Evolutionary conservation across 2,113 vertebrate species (phyloP).

Genomic region (Rissa tridactyla): DNA sequence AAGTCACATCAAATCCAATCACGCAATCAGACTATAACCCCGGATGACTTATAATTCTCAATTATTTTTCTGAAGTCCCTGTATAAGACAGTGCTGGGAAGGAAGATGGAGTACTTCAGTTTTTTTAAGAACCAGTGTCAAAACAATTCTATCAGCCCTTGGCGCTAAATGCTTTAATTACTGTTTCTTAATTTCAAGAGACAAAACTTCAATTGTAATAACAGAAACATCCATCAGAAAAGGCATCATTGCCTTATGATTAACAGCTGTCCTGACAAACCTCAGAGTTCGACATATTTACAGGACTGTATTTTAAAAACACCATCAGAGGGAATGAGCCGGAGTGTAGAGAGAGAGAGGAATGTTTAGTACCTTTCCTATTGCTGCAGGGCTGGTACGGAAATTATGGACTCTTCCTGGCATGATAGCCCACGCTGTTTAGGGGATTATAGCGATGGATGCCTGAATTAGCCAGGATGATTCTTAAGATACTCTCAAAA

Average conservation of each 20-base stretch:
- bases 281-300: not conserved
- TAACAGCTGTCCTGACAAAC: conserved; percentile 52
- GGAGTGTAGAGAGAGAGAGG: not conserved
- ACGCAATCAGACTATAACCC: not conserved
- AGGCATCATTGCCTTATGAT: conserved; percentile 1
- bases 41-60: not conserved
- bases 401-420: conserved; percentile 7
- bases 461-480: not conserved
- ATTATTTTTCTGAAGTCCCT: not conserved
- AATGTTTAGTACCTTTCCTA: not conserved
- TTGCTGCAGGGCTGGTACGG: conserved; percentile 18
- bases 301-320: not conserved
- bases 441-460: not conserved
- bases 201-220: conserved; percentile 65
- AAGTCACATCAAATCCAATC: not conserved
- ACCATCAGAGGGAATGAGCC: not conserved
- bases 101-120: not conserved
- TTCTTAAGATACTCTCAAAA: not conserved
- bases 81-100: not conserved
- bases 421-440: not conserved
- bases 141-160: conserved; percentile 62
- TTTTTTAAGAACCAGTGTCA: conserved; percentile 51
- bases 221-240: conserved; percentile 49
- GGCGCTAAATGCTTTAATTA: conserved; percentile 63
- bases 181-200: conserved; percentile 70